Conservation (phyloP, 2,113 vertebrate species). For the Calidris pugnax region DNA sequence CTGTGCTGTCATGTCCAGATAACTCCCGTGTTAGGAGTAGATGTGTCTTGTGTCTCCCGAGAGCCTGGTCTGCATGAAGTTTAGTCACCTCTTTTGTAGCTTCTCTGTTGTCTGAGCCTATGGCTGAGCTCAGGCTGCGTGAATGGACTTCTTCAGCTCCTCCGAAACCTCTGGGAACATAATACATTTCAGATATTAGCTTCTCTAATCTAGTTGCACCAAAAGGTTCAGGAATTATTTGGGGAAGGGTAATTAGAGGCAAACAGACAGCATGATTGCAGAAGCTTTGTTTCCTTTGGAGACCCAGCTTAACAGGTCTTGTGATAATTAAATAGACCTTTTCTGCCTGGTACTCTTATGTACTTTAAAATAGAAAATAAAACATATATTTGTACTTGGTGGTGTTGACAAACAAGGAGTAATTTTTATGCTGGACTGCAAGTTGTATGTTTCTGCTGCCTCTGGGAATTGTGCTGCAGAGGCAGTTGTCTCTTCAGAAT, state of each 20-base stretch:
- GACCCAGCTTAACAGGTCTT: not conserved
- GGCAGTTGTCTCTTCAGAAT: not conserved
- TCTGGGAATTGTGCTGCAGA: not conserved
- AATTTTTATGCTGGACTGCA: not conserved
- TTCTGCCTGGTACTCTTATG: not conserved
- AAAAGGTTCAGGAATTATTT: not conserved
- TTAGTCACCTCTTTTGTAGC: not conserved
- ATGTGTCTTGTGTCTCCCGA: not conserved
- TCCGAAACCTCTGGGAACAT: not conserved
- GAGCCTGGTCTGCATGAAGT: fast-evolving
- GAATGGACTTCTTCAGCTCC: not conserved
- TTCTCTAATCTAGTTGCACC: not conserved
- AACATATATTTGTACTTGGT: not conserved
- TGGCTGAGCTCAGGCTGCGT: not conserved
- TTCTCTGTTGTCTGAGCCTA: not conserved
- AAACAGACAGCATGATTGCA: not conserved
- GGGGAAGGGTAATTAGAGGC: not conserved
- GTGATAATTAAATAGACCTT: not conserved
- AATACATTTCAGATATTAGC: fast-evolving
- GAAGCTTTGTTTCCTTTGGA: not conserved
- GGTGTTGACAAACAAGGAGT: not conserved
- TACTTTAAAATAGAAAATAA: not conserved
- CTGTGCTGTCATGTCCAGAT: not conserved
- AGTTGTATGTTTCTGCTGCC: not conserved
- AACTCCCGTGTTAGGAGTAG: fast-evolving